A percentile compares a stretch with the other conserved stretches of the same genome.
Conservation (phyloP, 2,797 vertebrate species). For the Taeniopygia guttata region DNA sequence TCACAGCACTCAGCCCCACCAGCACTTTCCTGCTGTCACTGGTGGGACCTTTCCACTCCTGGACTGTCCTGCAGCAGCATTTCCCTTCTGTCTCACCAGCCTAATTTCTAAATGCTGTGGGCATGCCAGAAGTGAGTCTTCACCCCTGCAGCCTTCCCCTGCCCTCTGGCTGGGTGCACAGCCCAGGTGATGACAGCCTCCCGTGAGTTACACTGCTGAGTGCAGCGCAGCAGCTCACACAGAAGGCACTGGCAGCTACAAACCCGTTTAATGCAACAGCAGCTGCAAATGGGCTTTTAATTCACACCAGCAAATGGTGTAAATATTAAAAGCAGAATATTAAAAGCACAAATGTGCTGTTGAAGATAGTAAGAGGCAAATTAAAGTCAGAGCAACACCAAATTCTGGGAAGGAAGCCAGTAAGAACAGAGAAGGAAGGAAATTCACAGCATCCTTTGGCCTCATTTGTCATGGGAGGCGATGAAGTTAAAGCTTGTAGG, state of each 20-base stretch:
- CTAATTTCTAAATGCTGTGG: neutral
- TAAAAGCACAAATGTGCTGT: neutral
- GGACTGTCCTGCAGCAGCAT: neutral
- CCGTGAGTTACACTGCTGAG: rapidly evolving
- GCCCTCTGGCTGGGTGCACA: neutral
- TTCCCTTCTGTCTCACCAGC: neutral
- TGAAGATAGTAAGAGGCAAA: neutral
- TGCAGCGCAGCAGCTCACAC: neutral
- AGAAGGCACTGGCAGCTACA: neutral
- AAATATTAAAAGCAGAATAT: neutral
- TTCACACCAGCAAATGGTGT: neutral
- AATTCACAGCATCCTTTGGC: neutral
- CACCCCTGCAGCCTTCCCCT: neutral
- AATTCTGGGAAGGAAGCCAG: neutral
- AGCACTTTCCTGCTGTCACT: neutral
- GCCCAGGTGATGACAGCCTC: rapidly evolving
- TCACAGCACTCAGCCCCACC: neutral
- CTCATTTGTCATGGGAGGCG: neutral
- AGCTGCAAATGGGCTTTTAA: neutral
- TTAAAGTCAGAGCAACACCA: neutral
- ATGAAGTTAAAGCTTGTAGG: neutral
- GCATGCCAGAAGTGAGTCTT: neutral
- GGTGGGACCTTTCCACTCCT: neutral
- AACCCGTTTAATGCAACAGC: neutral
- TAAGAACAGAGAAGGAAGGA: neutral